Conservation (phyloP, 2,888 invertebrate genomes). For the Clepsis dumicolana region DNA sequence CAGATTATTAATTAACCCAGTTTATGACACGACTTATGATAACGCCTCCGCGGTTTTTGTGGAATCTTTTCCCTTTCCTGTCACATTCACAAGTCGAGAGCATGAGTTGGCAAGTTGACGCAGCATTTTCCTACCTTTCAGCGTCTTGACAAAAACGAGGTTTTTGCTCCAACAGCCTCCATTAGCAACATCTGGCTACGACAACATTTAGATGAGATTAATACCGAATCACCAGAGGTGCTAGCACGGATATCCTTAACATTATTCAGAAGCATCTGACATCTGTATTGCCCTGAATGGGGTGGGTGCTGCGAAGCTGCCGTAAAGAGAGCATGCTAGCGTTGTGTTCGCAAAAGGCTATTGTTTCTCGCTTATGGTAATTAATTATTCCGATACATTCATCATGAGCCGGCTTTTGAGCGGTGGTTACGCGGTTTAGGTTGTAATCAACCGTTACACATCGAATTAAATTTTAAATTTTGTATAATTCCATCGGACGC, state of each 20-base stretch:
- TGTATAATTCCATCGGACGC: background rate
- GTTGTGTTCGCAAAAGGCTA: background rate
- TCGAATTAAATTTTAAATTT: background rate
- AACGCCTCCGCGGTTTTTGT: constrained; percentile 8
- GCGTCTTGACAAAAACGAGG: constrained; percentile 19
- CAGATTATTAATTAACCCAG: background rate
- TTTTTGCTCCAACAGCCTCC: constrained; percentile 15
- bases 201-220: constrained; percentile 15
- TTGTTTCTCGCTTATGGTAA: constrained; percentile 1
- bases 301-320: background rate
- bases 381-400: constrained; percentile 11
- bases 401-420: constrained; percentile 4
- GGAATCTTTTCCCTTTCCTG: constrained; percentile 10
- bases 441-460: background rate
- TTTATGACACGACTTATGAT: constrained; percentile 9
- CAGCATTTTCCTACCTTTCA: constrained; percentile 15
- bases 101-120: constrained; percentile 18
- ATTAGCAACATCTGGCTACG: constrained; percentile 6
- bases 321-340: background rate
- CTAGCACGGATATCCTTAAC: constrained; percentile 2
- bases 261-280: background rate
- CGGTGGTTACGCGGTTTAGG: background rate
- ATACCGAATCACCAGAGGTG: constrained; percentile 10
- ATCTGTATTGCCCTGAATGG: background rate
- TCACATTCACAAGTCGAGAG: constrained; percentile 18